Percentiles rank a stretch among this genome's conserved stretches.
phyloP scores from a whole-genome alignment of 2,888 invertebrate species.

The Auanema freiburgensis region DNA sequence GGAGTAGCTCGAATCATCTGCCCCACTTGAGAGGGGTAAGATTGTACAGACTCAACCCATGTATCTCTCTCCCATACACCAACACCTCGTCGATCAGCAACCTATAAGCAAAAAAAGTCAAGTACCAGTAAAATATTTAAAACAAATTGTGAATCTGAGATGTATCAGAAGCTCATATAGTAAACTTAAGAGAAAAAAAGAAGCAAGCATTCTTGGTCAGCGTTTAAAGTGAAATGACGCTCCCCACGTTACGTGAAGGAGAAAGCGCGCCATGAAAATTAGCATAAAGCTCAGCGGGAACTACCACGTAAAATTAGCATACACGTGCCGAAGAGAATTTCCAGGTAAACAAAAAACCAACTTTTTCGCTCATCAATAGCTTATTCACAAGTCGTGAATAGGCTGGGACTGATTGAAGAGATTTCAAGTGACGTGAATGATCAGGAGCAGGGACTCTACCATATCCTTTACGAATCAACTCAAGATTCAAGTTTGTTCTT shows the following conservation, averaged over 20 bases:
- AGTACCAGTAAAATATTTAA: no score
- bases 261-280: not conserved
- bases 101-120: conserved; percentile 23
- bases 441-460: conserved; percentile 60
- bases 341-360: conserved; percentile 9
- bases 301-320: no score
- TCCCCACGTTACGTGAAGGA: not conserved
- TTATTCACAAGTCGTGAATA: conserved; percentile 61
- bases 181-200: no score
- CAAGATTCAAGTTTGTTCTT: conserved; percentile 60
- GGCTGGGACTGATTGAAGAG: conserved; percentile 55
- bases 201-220: no score
- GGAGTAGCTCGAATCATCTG: conserved; percentile 54
- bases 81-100: conserved; percentile 63
- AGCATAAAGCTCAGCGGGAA: not conserved
- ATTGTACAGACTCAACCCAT: conserved; percentile 60
- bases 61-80: conserved; percentile 64
- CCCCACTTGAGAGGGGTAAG: conserved; percentile 53
- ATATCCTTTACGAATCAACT: conserved; percentile 61
- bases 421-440: conserved; percentile 52
- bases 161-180: no score
- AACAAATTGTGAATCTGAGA: no score
- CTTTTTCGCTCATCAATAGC: conserved; percentile 61
- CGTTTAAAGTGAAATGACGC: no score
- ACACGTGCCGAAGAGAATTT: no score